Conservation (phyloP, 2,888 invertebrate genomes). For the Athalia cordata region DNA sequence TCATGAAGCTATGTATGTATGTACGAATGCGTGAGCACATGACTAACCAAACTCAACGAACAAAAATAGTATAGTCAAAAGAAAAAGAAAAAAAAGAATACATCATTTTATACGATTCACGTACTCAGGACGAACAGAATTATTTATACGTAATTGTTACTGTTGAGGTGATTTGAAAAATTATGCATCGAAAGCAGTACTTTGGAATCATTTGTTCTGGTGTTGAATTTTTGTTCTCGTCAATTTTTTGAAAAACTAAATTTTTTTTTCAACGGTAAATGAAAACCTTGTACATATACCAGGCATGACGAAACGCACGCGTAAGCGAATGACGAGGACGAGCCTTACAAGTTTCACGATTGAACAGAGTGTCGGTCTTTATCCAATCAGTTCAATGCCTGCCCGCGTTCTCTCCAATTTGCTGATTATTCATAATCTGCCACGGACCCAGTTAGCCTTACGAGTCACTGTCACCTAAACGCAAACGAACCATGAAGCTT, state of each 20-base stretch:
- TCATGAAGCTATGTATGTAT: background rate
- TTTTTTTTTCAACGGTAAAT: background rate
- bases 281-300: background rate
- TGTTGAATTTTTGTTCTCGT: background rate
- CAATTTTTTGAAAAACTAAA: background rate
- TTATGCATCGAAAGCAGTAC: too few species aligned
- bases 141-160: too few species aligned
- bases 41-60: background rate
- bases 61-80: background rate
- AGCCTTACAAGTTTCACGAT: constrained; percentile 17
- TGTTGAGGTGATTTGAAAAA: background rate
- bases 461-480: constrained; percentile 18
- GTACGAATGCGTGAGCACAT: background rate
- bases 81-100: background rate
- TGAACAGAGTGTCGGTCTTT: constrained; percentile 45
- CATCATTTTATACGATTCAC: too few species aligned
- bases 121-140: too few species aligned
- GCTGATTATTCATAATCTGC: constrained; percentile 37
- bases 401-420: constrained; percentile 42
- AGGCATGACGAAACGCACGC: constrained; percentile 22
- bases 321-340: constrained; percentile 22
- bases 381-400: constrained; percentile 45
- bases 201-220: too few species aligned
- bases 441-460: constrained; percentile 19
- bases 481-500: background rate